A percentile compares a stretch with the other conserved stretches of the same genome.
phyloP scores from a whole-genome alignment of 2,113 vertebrate genomes.

The Calyptomena viridis region DNA sequence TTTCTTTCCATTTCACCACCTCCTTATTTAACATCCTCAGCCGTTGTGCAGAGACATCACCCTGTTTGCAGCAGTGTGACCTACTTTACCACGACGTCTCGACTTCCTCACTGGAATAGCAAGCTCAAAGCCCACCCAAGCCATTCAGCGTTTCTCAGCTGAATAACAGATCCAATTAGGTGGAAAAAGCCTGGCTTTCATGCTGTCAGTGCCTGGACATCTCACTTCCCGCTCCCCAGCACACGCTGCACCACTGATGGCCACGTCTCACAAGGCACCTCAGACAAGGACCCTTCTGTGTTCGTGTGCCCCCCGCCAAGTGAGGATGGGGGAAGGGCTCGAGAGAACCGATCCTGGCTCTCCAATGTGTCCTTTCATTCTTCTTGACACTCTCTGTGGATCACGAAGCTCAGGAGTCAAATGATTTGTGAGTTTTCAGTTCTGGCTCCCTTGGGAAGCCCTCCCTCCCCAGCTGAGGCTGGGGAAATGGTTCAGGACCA shows the following conservation, averaged over 20 bases:
- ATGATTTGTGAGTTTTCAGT: not conserved
- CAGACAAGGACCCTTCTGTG: not conserved
- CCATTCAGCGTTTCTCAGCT: not conserved
- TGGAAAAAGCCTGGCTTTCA: conserved; percentile 32
- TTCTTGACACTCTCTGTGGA: not conserved
- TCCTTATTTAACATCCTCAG: not conserved
- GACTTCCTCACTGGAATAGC: not conserved
- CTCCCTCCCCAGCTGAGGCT: not conserved
- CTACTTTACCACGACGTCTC: not conserved
- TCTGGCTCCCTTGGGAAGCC: not conserved
- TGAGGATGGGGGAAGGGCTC: not conserved
- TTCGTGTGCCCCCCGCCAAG: not conserved
- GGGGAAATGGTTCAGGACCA: not conserved
- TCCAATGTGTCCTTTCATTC: not conserved
- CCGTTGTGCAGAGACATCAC: not conserved
- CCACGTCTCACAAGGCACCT: fast-evolving
- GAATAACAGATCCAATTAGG: conserved; percentile 46
- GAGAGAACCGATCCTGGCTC: not conserved
- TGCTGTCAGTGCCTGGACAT: not conserved
- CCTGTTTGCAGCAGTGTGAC: not conserved
- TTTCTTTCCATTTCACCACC: conserved; percentile 38
- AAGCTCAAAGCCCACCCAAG: not conserved
- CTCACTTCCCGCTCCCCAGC: conserved; percentile 5
- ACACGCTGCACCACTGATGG: not conserved
- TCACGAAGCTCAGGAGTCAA: not conserved